Percentiles rank a stretch among this genome's conserved stretches.
Conservation (phyloP, 1,140 invertebrate species). For the Propsilocerus akamusi region DNA sequence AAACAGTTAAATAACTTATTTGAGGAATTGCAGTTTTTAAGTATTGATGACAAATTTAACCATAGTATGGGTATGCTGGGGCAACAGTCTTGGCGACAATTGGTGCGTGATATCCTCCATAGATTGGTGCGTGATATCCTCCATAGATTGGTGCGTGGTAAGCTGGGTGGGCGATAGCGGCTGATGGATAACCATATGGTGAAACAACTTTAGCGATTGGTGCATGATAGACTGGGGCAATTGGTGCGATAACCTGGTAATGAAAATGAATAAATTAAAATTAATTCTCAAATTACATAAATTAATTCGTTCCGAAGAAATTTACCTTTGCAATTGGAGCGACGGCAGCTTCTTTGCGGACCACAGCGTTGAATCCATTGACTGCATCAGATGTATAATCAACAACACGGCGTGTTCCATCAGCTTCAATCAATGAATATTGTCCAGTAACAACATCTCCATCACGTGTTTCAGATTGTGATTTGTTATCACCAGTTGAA, state of each 20-base stretch:
- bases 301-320: too few relatives aligned
- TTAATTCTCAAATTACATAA: too few relatives aligned
- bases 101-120: not conserved
- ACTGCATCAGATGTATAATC: conserved; percentile 23
- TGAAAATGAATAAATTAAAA: too few relatives aligned
- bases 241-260: too few relatives aligned
- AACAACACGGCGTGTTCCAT: conserved; percentile 24
- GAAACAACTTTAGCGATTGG: too few relatives aligned
- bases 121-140: not conserved
- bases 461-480: conserved; percentile 21
- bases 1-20: not conserved
- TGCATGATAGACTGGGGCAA: not conserved
- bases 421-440: conserved; percentile 24
- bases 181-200: too few relatives aligned
- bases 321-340: conserved; percentile 14
- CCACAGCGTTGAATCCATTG: conserved; percentile 27
- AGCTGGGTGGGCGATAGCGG: not conserved
- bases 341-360: conserved; percentile 20
- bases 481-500: conserved; percentile 23
- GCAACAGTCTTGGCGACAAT: not conserved
- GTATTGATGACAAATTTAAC: not conserved
- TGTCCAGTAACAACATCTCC: conserved; percentile 25
- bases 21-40: not conserved
- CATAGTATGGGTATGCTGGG: not conserved
- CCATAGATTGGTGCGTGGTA: not conserved